Evolutionary conservation across 1,140 invertebrate species (phyloP).

Genomic region (Carposina sasakii): DNA sequence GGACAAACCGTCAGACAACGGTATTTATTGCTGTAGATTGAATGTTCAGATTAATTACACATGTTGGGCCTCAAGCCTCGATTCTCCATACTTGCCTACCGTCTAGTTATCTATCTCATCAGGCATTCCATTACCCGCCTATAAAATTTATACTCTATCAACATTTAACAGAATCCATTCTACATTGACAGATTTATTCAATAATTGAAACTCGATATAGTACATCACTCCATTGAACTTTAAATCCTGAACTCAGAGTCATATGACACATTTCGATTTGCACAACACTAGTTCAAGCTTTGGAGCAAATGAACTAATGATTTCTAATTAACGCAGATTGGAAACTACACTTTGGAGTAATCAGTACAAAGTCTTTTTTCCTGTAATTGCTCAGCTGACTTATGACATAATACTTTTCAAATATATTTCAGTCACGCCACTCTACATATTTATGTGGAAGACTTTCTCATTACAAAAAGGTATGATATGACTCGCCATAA

Average conservation of each 20-base stretch:
- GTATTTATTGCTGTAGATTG: slow-evolving; percentile 41
- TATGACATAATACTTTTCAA: slow-evolving; percentile 41
- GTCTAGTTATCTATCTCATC: slow-evolving; percentile 31
- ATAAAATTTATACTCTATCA: slow-evolving; percentile 35
- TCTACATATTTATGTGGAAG: slow-evolving; percentile 38
- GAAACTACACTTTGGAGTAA: slow-evolving; percentile 40
- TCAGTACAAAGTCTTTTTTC: slow-evolving; percentile 39
- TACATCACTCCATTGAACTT: slow-evolving; percentile 32
- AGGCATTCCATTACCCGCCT: slow-evolving; percentile 34
- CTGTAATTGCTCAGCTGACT: slow-evolving; percentile 20
- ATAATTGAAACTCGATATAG: slow-evolving; percentile 53
- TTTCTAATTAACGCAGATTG: slow-evolving; percentile 39
- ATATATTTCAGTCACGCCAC: slow-evolving; percentile 56
- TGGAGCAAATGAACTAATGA: slow-evolving; percentile 34
- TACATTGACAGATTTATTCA: slow-evolving; percentile 34
- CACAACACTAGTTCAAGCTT: slow-evolving; percentile 23
- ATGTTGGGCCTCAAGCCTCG: slow-evolving; percentile 25
- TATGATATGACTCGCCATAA: slow-evolving; percentile 20
- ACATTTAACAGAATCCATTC: slow-evolving; percentile 34
- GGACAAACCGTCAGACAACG: slow-evolving; percentile 43
- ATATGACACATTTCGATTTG: slow-evolving; percentile 39
- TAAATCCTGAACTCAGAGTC: slow-evolving; percentile 34
- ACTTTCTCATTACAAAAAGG: slow-evolving; percentile 28
- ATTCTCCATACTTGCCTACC: slow-evolving; percentile 24
- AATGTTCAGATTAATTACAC: slow-evolving; percentile 47